Evolutionary conservation across 2,888 invertebrate species (phyloP), one percentile per base, ranked within the genome.

Genomic region (Phengaris alcon): DNA sequence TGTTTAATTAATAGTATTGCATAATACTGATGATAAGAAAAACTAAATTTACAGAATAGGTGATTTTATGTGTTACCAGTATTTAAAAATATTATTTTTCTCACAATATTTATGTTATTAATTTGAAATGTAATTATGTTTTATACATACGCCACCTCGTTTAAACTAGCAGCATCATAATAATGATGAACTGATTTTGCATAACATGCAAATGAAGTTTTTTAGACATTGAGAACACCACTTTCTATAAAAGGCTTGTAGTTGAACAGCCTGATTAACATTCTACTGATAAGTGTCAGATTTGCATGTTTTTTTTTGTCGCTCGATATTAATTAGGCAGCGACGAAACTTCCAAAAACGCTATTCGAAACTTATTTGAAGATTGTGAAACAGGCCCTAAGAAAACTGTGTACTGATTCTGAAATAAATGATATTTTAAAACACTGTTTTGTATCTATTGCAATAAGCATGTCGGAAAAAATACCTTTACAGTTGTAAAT

Each of bases 401-500:
- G 48, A 48, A 6, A 48, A 48, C 48, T 48, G 48, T 48, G 48
- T 48, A 48, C 6, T 3, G 35, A 4, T 35, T 4, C 48, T 48
- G 48, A 48, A 48, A 8, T 48, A 6, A 48, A 48, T 7, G 48
- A 6, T 48, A 48, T 48, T 48, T 48, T 35, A 35, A 3, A 48
- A 48, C 46, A 48, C 48, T 1, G 48, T 48, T 48, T 48, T 48
- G 48, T 48, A 48, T 48, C 55, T 35, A 35, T 35, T 35, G 0
- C 13, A 35, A 35, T 52, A 22, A 35, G 55, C 73, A 22, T 55
- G n/a, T 35, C 15, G 55, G 68, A 8, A 48, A 7, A 48, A 48
- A 48, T 48, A 48, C 6, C 48, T 48, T 48, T 8, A 74, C 77
- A 80, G 84, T 64, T 64, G 7, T 46, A 52, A 10, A 3, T 35